A percentile compares a stretch with the other conserved stretches of the same genome.
phyloP scores from a whole-genome alignment of 2,113 vertebrate species.

The Rhegmatorhina hoffmannsi region DNA sequence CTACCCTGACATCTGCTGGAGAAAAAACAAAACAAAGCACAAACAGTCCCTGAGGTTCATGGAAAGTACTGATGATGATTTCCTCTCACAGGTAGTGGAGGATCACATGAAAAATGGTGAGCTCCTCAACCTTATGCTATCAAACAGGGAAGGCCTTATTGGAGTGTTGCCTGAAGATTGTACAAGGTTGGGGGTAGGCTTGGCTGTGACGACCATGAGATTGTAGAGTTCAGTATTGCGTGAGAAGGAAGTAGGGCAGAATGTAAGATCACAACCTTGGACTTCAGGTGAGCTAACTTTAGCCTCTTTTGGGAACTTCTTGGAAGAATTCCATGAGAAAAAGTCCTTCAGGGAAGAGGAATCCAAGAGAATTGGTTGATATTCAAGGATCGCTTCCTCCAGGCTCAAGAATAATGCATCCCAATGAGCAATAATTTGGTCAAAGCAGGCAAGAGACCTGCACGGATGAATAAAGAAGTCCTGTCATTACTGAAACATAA shows the following conservation, averaged over 20 bases:
- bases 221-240: background rate
- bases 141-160: background rate
- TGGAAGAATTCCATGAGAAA: background rate
- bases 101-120: background rate
- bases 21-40: background rate
- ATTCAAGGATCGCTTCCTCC: background rate
- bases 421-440: background rate
- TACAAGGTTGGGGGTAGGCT: background rate
- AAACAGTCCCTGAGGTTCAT: rapidly evolving
- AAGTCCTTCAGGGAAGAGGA: background rate
- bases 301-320: background rate
- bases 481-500: background rate
- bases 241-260: background rate
- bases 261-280: background rate
- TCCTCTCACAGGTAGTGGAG: background rate
- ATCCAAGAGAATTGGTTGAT: background rate
- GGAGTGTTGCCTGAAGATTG: too few species aligned
- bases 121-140: background rate
- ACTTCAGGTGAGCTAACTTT: background rate
- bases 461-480: background rate
- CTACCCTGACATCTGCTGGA: background rate
- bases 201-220: background rate
- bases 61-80: background rate
- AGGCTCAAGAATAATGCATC: background rate
- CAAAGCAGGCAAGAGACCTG: background rate